Evolutionary conservation across 1,140 invertebrate species (phyloP).

Genomic region (Drosophila azteca): DNA sequence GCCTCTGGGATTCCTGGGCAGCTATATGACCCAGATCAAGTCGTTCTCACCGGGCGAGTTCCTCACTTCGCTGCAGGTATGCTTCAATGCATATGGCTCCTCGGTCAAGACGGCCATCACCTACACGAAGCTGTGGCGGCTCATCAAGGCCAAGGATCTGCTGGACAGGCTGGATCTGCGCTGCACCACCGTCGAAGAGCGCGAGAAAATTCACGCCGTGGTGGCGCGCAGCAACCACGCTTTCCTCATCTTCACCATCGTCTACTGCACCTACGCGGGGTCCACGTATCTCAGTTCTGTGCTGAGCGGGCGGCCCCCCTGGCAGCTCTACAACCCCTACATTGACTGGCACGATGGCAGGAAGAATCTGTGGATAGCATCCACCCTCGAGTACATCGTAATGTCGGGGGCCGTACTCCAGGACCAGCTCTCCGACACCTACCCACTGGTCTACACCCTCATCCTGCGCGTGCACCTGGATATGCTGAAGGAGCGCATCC

Average conservation of each 20-base stretch:
- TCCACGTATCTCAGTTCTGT: slow-evolving; percentile 62
- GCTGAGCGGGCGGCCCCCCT: slow-evolving; percentile 54
- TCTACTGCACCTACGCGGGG: slow-evolving; percentile 60
- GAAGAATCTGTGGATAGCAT: slow-evolving; percentile 49
- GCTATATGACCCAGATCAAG: slow-evolving; percentile 59
- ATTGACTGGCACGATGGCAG: slow-evolving; percentile 54
- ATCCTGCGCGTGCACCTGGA: slow-evolving; percentile 54
- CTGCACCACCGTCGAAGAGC: slow-evolving; percentile 54
- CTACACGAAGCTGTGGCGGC: slow-evolving; percentile 52
- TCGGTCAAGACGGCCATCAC: slow-evolving; percentile 61
- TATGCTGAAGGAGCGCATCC: slow-evolving; percentile 55
- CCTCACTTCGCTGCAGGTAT: slow-evolving; percentile 69
- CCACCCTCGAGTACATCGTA: slow-evolving; percentile 53
- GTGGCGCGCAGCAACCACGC: slow-evolving; percentile 58
- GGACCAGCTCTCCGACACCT: slow-evolving; percentile 57
- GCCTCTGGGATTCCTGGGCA: slow-evolving; percentile 60
- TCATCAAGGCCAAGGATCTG: slow-evolving; percentile 51
- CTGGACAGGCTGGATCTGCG: slow-evolving; percentile 56
- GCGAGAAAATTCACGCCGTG: slow-evolving; percentile 51
- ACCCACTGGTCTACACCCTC: slow-evolving; percentile 59
- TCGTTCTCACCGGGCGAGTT: slow-evolving; percentile 60
- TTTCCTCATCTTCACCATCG: slow-evolving; percentile 64
- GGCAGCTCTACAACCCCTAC: slow-evolving; percentile 62
- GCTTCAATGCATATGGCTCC: slow-evolving; percentile 65
- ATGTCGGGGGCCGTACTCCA: slow-evolving; percentile 64